These are phyloP conservation scores for Petroica traversi DNA, from an alignment of 2,113 vertebrate species.

Conservation along the genomic window DNA sequence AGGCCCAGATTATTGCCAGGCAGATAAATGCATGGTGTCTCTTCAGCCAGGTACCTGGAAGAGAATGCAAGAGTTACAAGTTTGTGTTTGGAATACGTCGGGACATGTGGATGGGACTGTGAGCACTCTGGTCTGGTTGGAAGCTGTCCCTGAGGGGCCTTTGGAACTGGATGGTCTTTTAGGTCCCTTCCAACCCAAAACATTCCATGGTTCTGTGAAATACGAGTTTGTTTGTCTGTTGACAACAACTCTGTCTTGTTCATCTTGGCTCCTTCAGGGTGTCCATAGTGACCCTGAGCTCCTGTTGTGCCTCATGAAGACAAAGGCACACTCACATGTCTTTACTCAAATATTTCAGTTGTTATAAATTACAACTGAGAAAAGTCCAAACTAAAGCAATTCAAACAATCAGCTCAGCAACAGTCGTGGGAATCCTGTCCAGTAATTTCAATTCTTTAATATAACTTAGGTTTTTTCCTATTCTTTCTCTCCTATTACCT, in stretches of 20 bases:
- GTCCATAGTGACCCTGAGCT: background rate
- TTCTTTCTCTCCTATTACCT: background rate
- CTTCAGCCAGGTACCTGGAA: constrained; percentile 90
- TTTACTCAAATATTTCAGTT: background rate
- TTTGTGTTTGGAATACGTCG: accelerated
- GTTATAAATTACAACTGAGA: background rate
- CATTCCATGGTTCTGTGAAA: background rate
- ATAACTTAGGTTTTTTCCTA: background rate
- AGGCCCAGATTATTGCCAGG: constrained; percentile 85
- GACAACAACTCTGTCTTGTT: background rate
- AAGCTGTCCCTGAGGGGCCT: background rate
- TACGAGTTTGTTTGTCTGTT: background rate
- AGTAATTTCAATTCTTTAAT: background rate
- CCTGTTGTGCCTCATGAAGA: accelerated
- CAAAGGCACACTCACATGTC: background rate
- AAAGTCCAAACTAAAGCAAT: background rate
- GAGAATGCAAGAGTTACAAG: background rate
- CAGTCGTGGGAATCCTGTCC: accelerated
- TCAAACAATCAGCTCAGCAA: background rate
- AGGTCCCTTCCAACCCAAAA: background rate
- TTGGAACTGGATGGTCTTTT: background rate
- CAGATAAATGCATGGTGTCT: constrained; percentile 86
- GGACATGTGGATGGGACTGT: accelerated
- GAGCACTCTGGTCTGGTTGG: no score
- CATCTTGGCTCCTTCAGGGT: background rate